Evolutionary conservation across 1,140 invertebrate genomes (phyloP).

Genomic region (Drosophila guanche): DNA sequence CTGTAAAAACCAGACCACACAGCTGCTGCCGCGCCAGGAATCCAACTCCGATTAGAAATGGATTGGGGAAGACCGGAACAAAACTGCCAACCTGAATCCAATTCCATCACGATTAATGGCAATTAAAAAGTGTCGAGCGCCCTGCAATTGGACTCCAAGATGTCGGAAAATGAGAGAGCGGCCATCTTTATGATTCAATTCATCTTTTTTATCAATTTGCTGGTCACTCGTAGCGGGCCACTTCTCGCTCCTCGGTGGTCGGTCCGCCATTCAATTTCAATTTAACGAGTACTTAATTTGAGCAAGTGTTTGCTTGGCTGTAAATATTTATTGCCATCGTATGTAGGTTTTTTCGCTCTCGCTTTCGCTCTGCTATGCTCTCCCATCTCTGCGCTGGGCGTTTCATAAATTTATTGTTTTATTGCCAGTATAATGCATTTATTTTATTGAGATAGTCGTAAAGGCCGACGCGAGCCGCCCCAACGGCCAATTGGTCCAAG

Average conservation of each 20-base stretch:
- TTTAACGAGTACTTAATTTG: slow-evolving; percentile 81
- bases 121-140: slow-evolving; percentile 52
- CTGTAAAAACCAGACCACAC: neutral
- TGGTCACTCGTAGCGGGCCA: slow-evolving; percentile 21
- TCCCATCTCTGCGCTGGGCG: slow-evolving; percentile 26
- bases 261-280: slow-evolving; percentile 68
- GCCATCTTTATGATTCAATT: slow-evolving; percentile 60
- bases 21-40: slow-evolving; percentile 11
- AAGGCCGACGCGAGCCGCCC: slow-evolving; percentile 41
- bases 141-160: slow-evolving; percentile 33
- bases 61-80: neutral
- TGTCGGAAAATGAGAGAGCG: slow-evolving; percentile 9
- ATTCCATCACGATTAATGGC: slow-evolving; percentile 29
- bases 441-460: slow-evolving; percentile 77
- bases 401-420: slow-evolving; percentile 79
- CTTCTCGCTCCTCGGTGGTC: slow-evolving; percentile 13
- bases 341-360: slow-evolving; percentile 34
- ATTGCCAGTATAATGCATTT: slow-evolving; percentile 78
- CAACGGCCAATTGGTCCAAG: slow-evolving; percentile 45
- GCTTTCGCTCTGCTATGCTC: slow-evolving; percentile 17
- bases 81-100: slow-evolving; percentile 34
- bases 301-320: slow-evolving; percentile 81
- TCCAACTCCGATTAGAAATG: slow-evolving; percentile 7
- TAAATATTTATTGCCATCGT: slow-evolving; percentile 75
- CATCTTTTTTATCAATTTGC: slow-evolving; percentile 77